Evolutionary conservation across 1,140 invertebrate species (phyloP).

Genomic region (Drosophila sechellia): DNA sequence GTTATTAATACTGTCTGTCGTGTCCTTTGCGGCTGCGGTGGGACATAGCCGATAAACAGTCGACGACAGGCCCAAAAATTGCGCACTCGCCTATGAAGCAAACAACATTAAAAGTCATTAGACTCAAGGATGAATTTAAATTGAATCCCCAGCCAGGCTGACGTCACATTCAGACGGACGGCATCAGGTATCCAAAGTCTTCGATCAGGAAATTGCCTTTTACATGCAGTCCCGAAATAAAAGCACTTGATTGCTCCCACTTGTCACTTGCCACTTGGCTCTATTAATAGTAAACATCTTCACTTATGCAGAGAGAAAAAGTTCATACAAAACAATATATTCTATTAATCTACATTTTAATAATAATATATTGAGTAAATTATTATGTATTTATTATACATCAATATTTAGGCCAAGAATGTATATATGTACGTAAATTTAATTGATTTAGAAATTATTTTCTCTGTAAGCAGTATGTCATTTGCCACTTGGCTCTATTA

Average conservation of each 20-base stretch:
- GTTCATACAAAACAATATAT: not conserved
- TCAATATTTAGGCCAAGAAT: too few species aligned
- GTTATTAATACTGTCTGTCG: slow-evolving; percentile 55
- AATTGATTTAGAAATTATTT: not conserved
- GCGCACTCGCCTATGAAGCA: slow-evolving; percentile 75
- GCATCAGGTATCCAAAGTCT: slow-evolving; percentile 43
- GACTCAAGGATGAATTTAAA: slow-evolving; percentile 76
- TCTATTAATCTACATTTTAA: not conserved
- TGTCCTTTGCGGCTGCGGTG: slow-evolving; percentile 34
- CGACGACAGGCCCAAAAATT: slow-evolving; percentile 61
- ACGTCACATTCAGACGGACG: slow-evolving; percentile 25
- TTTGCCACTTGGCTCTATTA: slow-evolving; percentile 48
- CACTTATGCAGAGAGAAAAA: not conserved
- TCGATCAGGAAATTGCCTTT: slow-evolving; percentile 27
- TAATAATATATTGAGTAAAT: not conserved
- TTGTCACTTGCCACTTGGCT: slow-evolving; percentile 11
- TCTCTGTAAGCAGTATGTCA: slow-evolving; percentile 13
- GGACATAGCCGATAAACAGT: slow-evolving; percentile 73
- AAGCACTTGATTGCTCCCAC: slow-evolving; percentile 16
- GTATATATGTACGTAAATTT: not conserved
- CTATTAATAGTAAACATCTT: slow-evolving; percentile 30
- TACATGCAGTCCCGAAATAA: slow-evolving; percentile 25
- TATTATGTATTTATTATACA: too few species aligned
- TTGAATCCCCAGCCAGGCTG: slow-evolving; percentile 37
- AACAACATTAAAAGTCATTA: slow-evolving; percentile 81